phyloP scores from a whole-genome alignment of 2,888 invertebrate species.

The Coleophora deauratella region DNA sequence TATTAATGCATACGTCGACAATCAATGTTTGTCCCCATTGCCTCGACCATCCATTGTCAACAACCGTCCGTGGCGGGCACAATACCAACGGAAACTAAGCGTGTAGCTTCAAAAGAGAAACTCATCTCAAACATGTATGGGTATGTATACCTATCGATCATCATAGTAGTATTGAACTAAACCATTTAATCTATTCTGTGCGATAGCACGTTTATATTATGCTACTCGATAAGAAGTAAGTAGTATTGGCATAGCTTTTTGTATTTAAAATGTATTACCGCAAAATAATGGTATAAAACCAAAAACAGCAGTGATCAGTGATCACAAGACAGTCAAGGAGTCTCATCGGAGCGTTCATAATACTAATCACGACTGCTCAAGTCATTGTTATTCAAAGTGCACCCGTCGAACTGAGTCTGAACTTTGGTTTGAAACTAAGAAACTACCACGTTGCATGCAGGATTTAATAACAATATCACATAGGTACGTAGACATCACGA shows the following conservation, averaged over 20 bases:
- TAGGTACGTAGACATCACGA: not conserved
- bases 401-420: slow-evolving; percentile 22
- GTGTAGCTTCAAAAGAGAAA: slow-evolving; percentile 41
- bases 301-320: slow-evolving; percentile 8
- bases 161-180: too few relatives aligned
- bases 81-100: slow-evolving; percentile 50
- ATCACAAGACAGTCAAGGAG: slow-evolving; percentile 31
- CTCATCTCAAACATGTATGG: slow-evolving; percentile 24
- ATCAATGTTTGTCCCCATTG: slow-evolving; percentile 62
- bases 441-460: too few relatives aligned
- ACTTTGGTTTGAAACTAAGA: slow-evolving; percentile 23
- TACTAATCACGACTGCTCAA: slow-evolving; percentile 28
- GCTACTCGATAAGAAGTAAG: too few relatives aligned
- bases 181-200: too few relatives aligned
- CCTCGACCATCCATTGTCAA: slow-evolving; percentile 63
- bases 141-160: not conserved
- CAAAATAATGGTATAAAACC: too few relatives aligned
- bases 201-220: too few relatives aligned
- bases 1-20: slow-evolving; percentile 27
- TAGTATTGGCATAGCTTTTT: too few relatives aligned
- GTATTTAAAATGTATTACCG: too few relatives aligned
- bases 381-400: slow-evolving; percentile 39
- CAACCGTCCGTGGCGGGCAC: slow-evolving; percentile 61
- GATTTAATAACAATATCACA: slow-evolving; percentile 1
- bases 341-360: slow-evolving; percentile 35